Evolutionary conservation across 2,113 vertebrate genomes (phyloP), one percentile per base, ranked within the genome.

Genomic region (Phalacrocorax pelagicus): DNA sequence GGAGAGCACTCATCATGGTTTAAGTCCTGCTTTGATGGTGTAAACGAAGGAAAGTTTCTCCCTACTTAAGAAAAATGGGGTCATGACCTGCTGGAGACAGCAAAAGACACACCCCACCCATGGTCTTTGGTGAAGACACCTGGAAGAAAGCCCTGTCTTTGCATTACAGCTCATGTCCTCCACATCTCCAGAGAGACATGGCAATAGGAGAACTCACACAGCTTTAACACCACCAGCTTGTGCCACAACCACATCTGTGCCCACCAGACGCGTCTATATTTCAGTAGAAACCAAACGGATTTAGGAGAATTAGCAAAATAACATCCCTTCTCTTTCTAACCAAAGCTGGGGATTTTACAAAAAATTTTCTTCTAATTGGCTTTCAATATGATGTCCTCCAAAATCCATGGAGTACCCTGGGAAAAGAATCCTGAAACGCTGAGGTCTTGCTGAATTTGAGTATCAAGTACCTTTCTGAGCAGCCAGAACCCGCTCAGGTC

Each of bases 351-450:
- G 7, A 11, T 2, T 11, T 44, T 46, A 44, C 3, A 3, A 32
- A 46, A 77, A 15, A 15, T 11, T 32, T 88, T 44, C 63, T 63
- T 21, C 62, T 40, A 7, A 30, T 10, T 75, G 29, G 42, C 52
- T 54, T 36, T 34, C 42, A 19, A 1, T 2, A 24, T 0, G 0
- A 36, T 3, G 9, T 17, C 15, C 29, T 27, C 54, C 36, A 71
- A 80, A 70, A 44, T 11, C 78, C 58, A 16, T 1, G 4, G 34
- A 44, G 15, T 22, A 19, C 13, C 40, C 8, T 12, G 34, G 66
- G 29, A 29, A 58, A n/a, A 51, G 47, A 32, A 30, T 9, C 24
- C 38, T 40, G 57, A 70, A 54, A 26, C 0, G 3, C 36, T 9
- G 75, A 36, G 27, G 18, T 75, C 27, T 36, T 29, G 29, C 54